Conservation (phyloP, 1,140 invertebrate genomes). For the Dufourea novaeangliae region DNA sequence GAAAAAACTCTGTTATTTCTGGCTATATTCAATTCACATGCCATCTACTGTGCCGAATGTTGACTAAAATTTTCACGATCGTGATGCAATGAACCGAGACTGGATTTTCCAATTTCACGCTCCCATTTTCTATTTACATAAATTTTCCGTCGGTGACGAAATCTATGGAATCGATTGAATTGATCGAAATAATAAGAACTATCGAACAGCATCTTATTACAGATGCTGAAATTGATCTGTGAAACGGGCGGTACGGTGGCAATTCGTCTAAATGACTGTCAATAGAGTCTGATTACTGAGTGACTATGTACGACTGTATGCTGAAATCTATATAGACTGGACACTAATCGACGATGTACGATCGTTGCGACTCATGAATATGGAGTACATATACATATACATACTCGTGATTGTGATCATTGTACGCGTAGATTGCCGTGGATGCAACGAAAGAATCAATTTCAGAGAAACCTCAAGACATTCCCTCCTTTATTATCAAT, state of each 20-base stretch:
- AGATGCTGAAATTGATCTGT: not conserved
- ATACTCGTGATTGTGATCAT: not conserved
- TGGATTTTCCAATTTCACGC: no score
- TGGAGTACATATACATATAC: not conserved
- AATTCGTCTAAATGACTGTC: constrained; percentile 13
- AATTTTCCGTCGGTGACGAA: no score
- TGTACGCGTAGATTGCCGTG: no score
- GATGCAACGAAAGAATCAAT: not conserved
- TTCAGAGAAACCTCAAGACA: not conserved
- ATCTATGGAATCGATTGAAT: no score
- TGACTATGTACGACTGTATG: not conserved
- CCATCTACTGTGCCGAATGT: not conserved
- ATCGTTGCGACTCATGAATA: constrained; percentile 11
- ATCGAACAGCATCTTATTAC: not conserved
- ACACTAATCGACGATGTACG: constrained; percentile 21
- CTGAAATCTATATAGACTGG: not conserved
- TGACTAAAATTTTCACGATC: not conserved
- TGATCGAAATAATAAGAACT: no score
- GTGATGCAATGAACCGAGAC: not conserved
- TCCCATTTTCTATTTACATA: no score
- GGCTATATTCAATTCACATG: not conserved
- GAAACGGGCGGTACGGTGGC: not conserved
- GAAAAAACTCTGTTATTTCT: not conserved
- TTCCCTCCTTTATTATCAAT: no score
- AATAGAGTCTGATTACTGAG: constrained; percentile 29